phyloP scores from a whole-genome alignment of 1,140 invertebrate genomes.

The Drosophila nasuta region DNA sequence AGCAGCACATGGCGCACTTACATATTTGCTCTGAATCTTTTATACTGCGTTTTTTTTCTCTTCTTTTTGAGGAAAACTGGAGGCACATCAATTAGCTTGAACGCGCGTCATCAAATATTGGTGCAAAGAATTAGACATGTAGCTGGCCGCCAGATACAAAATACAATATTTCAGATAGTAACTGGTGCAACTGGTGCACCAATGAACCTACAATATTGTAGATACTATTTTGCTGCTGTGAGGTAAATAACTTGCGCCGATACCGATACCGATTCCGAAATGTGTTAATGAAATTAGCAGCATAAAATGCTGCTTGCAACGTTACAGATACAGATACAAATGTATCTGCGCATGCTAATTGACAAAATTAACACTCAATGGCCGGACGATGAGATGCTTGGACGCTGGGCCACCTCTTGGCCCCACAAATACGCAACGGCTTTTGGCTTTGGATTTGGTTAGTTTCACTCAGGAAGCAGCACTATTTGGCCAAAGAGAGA shows the following conservation, averaged over 20 bases:
- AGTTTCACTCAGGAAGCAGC: conserved; percentile 71
- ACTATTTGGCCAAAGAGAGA: conserved; percentile 11
- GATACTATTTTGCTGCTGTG: conserved; percentile 14
- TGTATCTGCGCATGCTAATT: conserved; percentile 80
- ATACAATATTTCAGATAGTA: conserved; percentile 17
- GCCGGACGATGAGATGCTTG: conserved; percentile 27
- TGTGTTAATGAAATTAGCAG: conserved; percentile 85
- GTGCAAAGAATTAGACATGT: conserved; percentile 54
- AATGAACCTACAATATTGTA: conserved; percentile 32
- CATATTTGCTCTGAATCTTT: conserved; percentile 59
- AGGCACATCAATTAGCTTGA: conserved; percentile 54
- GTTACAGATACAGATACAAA: conserved; percentile 80
- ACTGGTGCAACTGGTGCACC: conserved; percentile 39
- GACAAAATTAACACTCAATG: conserved; percentile 80
- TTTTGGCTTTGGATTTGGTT: conserved; percentile 58
- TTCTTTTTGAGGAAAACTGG: conserved; percentile 17
- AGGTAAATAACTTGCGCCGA: conserved; percentile 61
- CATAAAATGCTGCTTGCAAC: conserved; percentile 76
- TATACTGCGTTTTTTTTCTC: no score
- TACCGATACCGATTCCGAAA: conserved; percentile 51
- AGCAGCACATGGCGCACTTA: conserved; percentile 64
- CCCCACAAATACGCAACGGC: conserved; percentile 60
- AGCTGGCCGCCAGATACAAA: conserved; percentile 7
- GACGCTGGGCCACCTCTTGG: conserved; percentile 12
- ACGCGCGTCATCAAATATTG: conserved; percentile 76